These are phyloP conservation scores for Drosophila bipectinata DNA, from an alignment of 1,140 invertebrate genomes.

Conservation along the genomic window DNA sequence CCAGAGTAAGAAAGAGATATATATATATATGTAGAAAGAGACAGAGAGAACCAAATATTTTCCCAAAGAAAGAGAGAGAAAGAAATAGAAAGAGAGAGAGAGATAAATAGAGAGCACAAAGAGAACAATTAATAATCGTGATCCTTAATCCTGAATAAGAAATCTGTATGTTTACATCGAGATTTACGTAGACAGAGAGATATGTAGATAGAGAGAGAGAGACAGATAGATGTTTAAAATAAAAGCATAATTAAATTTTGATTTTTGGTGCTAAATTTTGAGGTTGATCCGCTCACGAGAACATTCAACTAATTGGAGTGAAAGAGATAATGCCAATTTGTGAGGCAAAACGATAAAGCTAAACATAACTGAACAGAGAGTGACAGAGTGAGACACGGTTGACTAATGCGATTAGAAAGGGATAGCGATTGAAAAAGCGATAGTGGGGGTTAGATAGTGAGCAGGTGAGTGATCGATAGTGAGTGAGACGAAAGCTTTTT, in stretches of 20 bases:
- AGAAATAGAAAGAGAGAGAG: slow-evolving; percentile 17
- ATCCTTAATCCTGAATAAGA: slow-evolving; percentile 32
- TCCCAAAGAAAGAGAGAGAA: slow-evolving; percentile 12
- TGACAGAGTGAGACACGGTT: slow-evolving; percentile 42
- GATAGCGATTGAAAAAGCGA: not conserved
- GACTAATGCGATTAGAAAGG: slow-evolving; percentile 35
- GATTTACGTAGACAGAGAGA: slow-evolving; percentile 43
- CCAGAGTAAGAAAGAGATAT: slow-evolving; percentile 20
- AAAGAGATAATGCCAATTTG: slow-evolving; percentile 43
- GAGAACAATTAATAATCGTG: slow-evolving; percentile 47
- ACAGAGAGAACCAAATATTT: slow-evolving; percentile 19
- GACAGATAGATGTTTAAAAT: slow-evolving; percentile 1
- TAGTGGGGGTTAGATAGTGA: not conserved
- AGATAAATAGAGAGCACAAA: slow-evolving; percentile 37
- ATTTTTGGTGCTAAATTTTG: slow-evolving; percentile 16
- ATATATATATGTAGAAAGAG: slow-evolving; percentile 26
- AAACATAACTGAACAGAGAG: slow-evolving; percentile 41
- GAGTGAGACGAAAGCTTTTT: slow-evolving; percentile 6
- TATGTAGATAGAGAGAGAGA: not conserved
- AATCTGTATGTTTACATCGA: slow-evolving; percentile 52
- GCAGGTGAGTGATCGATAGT: not conserved
- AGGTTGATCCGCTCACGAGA: slow-evolving; percentile 28
- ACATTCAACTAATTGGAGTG: slow-evolving; percentile 53
- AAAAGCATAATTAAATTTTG: slow-evolving; percentile 40
- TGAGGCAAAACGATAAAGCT: slow-evolving; percentile 39